phyloP scores from a whole-genome alignment of 2,888 invertebrate species.

The Euzetes globulus region DNA sequence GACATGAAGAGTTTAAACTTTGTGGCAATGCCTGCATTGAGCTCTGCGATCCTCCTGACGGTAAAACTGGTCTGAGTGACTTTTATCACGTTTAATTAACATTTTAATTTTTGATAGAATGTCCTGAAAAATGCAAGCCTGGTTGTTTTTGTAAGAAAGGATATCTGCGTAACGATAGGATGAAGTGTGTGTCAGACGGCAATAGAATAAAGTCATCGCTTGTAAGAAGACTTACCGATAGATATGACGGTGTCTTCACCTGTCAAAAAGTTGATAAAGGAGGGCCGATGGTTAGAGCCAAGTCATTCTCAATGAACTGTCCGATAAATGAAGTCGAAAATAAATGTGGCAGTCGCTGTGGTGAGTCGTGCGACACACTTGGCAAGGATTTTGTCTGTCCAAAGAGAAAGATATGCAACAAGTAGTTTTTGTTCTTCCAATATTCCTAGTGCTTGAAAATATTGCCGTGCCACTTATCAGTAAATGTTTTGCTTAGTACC shows the following conservation, averaged over 20 bases:
- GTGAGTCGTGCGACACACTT: background rate
- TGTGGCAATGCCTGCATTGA: background rate
- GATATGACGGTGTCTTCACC: background rate
- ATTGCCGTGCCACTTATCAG: too few species aligned
- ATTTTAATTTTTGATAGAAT: background rate
- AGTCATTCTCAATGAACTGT: too few species aligned
- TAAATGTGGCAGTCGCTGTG: background rate
- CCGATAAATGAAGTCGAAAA: background rate
- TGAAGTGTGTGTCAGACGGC: background rate
- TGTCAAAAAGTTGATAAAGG: too few species aligned
- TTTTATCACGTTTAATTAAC: too few species aligned
- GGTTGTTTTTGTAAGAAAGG: slow-evolving; percentile 4
- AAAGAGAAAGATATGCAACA: background rate
- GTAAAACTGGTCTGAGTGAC: background rate
- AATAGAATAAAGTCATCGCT: background rate
- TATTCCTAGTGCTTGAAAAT: too few species aligned
- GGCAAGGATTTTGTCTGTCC: background rate
- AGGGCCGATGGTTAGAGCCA: too few species aligned
- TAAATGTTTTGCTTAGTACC: too few species aligned
- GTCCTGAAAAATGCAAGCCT: background rate
- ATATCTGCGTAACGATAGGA: background rate
- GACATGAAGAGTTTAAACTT: background rate
- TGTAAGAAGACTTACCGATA: background rate
- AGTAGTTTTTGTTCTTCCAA: background rate
- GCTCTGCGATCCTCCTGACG: background rate